phyloP scores from a whole-genome alignment of 92 coral and sea anemone genomes.

The Ricordea florida region DNA sequence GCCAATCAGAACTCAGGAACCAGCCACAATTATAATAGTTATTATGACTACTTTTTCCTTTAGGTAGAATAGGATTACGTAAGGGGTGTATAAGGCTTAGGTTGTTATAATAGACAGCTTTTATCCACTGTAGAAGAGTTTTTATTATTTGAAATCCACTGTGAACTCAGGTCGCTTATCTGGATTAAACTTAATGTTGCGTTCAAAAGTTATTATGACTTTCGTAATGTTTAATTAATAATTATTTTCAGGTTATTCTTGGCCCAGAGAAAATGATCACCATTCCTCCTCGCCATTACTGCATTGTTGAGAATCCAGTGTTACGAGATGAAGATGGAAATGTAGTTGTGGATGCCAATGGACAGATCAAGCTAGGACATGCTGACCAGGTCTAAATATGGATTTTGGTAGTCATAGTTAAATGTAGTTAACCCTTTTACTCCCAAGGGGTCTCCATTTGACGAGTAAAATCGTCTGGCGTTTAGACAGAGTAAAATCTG shows the following conservation, averaged over 20 bases:
- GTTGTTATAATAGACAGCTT: no score
- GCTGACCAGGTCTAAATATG: constrained; percentile 86
- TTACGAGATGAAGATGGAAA: constrained; percentile 80
- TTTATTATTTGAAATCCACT: neutral
- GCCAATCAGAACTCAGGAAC: no score
- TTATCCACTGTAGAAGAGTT: no score
- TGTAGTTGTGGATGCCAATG: constrained; percentile 79
- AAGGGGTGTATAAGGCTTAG: no score
- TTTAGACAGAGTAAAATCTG: no score
- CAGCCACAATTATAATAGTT: no score
- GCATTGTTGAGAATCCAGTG: constrained; percentile 94
- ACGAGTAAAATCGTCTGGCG: no score
- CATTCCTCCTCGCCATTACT: constrained; percentile 95
- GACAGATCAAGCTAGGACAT: constrained; percentile 93
- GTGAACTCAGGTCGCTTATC: neutral
- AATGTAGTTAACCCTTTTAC: no score
- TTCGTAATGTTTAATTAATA: neutral
- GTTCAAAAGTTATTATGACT: neutral
- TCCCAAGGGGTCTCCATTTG: no score
- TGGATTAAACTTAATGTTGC: neutral
- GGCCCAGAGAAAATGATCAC: constrained; percentile 99
- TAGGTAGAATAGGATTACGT: no score
- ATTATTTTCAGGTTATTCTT: constrained; percentile 73
- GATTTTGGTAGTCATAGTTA: no score
- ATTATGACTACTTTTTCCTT: no score